Evolutionary conservation across 92 coral and sea anemone species (phyloP), one percentile per base, ranked within the genome.

Genomic region (Meandrina meandrites): DNA sequence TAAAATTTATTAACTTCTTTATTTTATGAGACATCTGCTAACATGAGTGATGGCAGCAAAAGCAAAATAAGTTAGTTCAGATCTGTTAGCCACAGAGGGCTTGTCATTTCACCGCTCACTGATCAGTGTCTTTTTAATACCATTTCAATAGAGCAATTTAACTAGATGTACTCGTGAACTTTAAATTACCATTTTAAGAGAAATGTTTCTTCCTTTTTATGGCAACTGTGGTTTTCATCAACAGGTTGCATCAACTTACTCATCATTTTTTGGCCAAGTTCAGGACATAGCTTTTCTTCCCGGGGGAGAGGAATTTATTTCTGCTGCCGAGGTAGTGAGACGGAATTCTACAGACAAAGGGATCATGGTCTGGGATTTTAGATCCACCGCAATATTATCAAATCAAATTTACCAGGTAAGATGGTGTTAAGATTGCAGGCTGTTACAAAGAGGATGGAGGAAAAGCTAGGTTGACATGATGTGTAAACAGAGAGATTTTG

Each of bases 331-430:
- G 58, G 94, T 97, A 19, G 79, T 93, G 27, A 85, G 93, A 53
- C 94, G 98, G 22, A 97, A 97, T 86, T 94, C 99, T 32, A 95
- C 98, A n/a, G 99, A 95, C 92, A 97, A 95, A 81, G 99, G 99
- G 56, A 92, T 97, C 51, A 97, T 97, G 99, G 97, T 89, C 13
- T 97, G 99, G 97, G 99, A 97, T 62, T 93, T 91, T 87, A 93
- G 83, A 69, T 82, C 98, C 15, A 95, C 99, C 34, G 96, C 97
- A 40, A 86, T 97, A 30, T 88, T 97, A 85, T 97, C 99, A 28
- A 97, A 97, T 92, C 99, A 97, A 76, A 93, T 97, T 42, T 95
- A 95, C 80, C 99, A 97, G 99, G 99, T 96, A 34, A n/a, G n/a
- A n/a, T n/a, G n/a, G n/a, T 28, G 81, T 84, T 32, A n/a, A n/a